Conservation (phyloP, 1,140 invertebrate species). For the Eriosoma lanigerum region DNA sequence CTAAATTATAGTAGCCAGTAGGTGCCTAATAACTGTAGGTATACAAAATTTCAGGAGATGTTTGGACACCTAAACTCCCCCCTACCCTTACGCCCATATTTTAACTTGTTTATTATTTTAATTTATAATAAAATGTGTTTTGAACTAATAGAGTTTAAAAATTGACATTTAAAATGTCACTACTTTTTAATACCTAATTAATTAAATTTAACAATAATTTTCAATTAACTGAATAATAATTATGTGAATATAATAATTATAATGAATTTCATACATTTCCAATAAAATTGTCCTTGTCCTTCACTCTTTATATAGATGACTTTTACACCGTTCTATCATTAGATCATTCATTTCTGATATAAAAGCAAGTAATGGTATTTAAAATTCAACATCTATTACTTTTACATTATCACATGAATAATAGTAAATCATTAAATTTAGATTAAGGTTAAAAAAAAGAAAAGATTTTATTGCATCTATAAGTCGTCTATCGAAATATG, state of each 20-base stretch:
- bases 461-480: too few relatives aligned
- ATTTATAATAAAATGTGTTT: too few relatives aligned
- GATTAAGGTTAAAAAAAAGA: too few relatives aligned
- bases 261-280: slow-evolving; percentile 29
- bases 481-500: background rate
- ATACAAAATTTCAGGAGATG: too few relatives aligned
- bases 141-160: too few relatives aligned
- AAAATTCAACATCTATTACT: background rate
- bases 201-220: slow-evolving; percentile 21
- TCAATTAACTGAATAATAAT: slow-evolving; percentile 30
- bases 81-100: too few relatives aligned
- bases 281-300: slow-evolving; percentile 41
- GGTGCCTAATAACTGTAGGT: too few relatives aligned
- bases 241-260: slow-evolving; percentile 21
- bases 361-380: background rate
- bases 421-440: slow-evolving; percentile 1
- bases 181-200: background rate
- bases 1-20: too few relatives aligned
- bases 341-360: too few relatives aligned
- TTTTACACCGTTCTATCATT: background rate
- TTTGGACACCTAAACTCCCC: too few relatives aligned
- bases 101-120: too few relatives aligned
- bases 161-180: background rate
- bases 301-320: slow-evolving; percentile 16
- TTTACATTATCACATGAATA: slow-evolving; percentile 18